Conservation (phyloP, 2,113 vertebrate genomes). For the Dolichallabes microphthalmus region DNA sequence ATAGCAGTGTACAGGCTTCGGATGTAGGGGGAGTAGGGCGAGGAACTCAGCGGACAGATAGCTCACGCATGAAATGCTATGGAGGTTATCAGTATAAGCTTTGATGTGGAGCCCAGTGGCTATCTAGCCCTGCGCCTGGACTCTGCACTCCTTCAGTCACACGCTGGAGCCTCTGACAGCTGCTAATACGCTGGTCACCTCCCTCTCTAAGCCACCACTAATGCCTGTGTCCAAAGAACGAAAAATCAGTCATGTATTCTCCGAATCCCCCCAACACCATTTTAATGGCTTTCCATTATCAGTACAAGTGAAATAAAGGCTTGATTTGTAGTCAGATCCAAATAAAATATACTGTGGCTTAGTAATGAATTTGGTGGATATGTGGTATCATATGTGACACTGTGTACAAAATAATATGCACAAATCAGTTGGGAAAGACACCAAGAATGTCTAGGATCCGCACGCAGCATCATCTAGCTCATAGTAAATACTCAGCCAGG, state of each 20-base stretch:
- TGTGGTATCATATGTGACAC: neutral
- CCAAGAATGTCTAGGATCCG: conserved; percentile 52
- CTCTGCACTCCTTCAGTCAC: conserved; percentile 82
- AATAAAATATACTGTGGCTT: neutral
- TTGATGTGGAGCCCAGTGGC: conserved; percentile 86
- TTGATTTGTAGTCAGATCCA: neutral
- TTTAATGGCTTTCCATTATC: neutral
- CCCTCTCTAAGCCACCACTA: conserved; percentile 46
- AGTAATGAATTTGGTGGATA: neutral
- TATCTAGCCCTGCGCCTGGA: conserved; percentile 74
- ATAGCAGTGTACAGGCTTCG: conserved; percentile 39
- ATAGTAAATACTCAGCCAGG: conserved; percentile 76
- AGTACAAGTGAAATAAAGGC: neutral
- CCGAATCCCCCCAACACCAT: neutral
- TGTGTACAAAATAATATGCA: neutral
- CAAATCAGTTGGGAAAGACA: neutral
- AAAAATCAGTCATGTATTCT: neutral
- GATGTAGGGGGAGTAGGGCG: conserved; percentile 34
- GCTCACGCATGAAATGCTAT: conserved; percentile 74
- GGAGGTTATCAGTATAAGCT: conserved; percentile 77
- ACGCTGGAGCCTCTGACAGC: conserved; percentile 82
- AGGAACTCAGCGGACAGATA: conserved; percentile 49
- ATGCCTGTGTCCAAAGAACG: neutral
- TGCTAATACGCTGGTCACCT: conserved; percentile 83
- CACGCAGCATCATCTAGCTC: conserved; percentile 73